phyloP scores from a whole-genome alignment of 2,888 invertebrate genomes.

The Microctonus hyperodae region DNA sequence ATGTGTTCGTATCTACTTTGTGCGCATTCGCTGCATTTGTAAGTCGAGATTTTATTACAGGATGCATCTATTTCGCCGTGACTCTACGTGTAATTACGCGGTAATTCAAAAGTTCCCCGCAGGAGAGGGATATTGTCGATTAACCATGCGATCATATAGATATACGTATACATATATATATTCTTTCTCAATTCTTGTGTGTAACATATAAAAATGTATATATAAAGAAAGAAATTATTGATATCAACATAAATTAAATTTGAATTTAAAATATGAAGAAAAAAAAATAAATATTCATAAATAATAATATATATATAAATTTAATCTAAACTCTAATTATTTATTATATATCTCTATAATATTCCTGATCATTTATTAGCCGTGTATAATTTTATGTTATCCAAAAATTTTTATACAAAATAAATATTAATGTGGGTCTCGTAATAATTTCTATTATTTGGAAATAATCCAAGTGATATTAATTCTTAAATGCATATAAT shows the following conservation, averaged over 20 bases:
- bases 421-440: no score
- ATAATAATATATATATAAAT: not conserved
- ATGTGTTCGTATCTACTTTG: not conserved
- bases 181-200: slow-evolving; percentile 19
- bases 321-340: not conserved
- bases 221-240: slow-evolving; percentile 1
- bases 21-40: not conserved
- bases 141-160: slow-evolving; percentile 40
- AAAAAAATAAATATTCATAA: not conserved
- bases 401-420: no score
- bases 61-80: slow-evolving; percentile 51
- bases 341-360: not conserved
- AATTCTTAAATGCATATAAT: slow-evolving; percentile 13
- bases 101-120: slow-evolving; percentile 52
- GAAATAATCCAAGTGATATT: slow-evolving; percentile 1
- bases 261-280: not conserved
- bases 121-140: slow-evolving; percentile 54
- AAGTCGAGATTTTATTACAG: slow-evolving; percentile 47
- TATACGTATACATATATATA: not conserved
- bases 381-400: no score
- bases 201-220: slow-evolving; percentile 4
- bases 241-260: not conserved
- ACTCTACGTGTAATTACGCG: slow-evolving; percentile 50
- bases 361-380: no score
- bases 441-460: not conserved